Evolutionary conservation across 2,113 vertebrate species (phyloP).

Genomic region (Narcine bancroftii): DNA sequence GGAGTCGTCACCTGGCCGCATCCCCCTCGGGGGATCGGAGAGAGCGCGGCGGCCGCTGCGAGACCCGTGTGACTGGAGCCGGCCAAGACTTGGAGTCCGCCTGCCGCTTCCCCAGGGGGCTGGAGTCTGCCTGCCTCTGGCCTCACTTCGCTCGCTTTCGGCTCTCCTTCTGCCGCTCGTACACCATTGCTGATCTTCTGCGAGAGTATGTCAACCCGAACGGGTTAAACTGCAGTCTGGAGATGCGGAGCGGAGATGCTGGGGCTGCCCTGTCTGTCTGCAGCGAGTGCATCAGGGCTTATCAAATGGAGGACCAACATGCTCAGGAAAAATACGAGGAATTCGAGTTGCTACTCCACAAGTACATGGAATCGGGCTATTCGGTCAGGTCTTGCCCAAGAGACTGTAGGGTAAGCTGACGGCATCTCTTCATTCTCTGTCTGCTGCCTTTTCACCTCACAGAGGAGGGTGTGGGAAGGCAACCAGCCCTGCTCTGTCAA

Average conservation of each 20-base stretch:
- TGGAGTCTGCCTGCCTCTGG: slow-evolving; percentile 59
- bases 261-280: slow-evolving; percentile 57
- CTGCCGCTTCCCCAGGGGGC: slow-evolving; percentile 41
- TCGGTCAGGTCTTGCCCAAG: slow-evolving; percentile 69
- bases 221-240: slow-evolving; percentile 70
- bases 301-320: slow-evolving; percentile 75
- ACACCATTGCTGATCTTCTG: slow-evolving; percentile 73
- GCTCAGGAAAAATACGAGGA: slow-evolving; percentile 85
- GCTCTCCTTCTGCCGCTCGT: slow-evolving; percentile 73
- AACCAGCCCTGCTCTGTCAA: no score
- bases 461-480: no score
- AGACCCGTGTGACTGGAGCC: slow-evolving; percentile 57
- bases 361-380: slow-evolving; percentile 72
- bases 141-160: slow-evolving; percentile 72
- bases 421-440: no score
- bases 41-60: slow-evolving; percentile 44
- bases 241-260: slow-evolving; percentile 43
- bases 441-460: no score
- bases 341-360: slow-evolving; percentile 73
- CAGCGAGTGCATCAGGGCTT: slow-evolving; percentile 67
- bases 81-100: slow-evolving; percentile 57
- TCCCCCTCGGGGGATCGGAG: slow-evolving; percentile 37
- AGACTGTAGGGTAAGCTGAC: slow-evolving; percentile 70
- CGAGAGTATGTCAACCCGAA: slow-evolving; percentile 69
- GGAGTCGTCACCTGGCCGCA: background rate